phyloP scores from a whole-genome alignment of 2,888 invertebrate species.

The Opisthograptis luteolata region DNA sequence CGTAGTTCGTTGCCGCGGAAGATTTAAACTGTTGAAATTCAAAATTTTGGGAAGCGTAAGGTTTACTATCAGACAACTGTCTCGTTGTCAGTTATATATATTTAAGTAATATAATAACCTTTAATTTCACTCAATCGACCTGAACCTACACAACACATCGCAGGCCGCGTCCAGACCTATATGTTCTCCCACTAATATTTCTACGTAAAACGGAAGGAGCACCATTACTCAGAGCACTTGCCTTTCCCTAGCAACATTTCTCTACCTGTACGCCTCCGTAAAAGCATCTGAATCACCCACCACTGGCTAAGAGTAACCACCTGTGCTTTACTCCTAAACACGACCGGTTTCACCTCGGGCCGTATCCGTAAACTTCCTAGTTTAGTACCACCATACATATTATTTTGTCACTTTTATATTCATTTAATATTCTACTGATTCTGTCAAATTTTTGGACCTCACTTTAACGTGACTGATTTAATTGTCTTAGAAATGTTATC shows the following conservation, averaged over 20 bases:
- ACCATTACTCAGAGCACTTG: slow-evolving; percentile 2
- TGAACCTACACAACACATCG: too few species aligned
- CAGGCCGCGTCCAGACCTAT: too few species aligned
- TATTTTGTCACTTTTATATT: slow-evolving; percentile 37
- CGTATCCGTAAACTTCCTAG: slow-evolving; percentile 29
- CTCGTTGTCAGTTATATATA: too few species aligned
- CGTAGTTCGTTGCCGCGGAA: too few species aligned
- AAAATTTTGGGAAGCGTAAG: too few species aligned
- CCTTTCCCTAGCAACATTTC: slow-evolving; percentile 18
- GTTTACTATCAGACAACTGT: too few species aligned
- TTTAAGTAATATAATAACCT: too few species aligned
- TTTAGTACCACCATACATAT: slow-evolving; percentile 30
- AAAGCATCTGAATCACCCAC: slow-evolving; percentile 33
- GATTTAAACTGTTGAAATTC: too few species aligned
- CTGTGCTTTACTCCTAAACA: slow-evolving; percentile 30
- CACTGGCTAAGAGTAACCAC: slow-evolving; percentile 28
- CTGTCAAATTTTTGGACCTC: slow-evolving; percentile 25
- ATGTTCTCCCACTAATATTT: neutral
- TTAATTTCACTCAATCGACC: too few species aligned
- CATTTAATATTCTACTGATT: slow-evolving; percentile 35
- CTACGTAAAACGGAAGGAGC: slow-evolving; percentile 1
- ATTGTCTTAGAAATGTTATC: slow-evolving; percentile 27
- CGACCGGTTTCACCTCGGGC: slow-evolving; percentile 29
- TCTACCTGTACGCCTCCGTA: slow-evolving; percentile 27
- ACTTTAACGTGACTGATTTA: slow-evolving; percentile 23